A percentile compares a stretch with the other conserved stretches of the same genome.
Conservation (phyloP, 2,113 vertebrate species). For the Varanus komodoensis region DNA sequence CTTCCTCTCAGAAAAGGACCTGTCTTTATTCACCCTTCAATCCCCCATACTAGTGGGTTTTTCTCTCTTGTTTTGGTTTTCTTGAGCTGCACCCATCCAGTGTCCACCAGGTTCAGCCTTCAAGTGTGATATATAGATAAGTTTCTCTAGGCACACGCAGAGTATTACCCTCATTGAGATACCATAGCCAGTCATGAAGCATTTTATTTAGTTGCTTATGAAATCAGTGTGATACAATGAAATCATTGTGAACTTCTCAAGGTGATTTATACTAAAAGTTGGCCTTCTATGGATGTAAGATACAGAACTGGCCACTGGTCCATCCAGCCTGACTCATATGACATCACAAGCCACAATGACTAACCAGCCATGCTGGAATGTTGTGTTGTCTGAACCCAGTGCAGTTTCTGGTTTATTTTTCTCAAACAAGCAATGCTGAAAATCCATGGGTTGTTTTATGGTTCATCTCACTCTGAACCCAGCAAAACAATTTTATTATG, state of each 20-base stretch:
- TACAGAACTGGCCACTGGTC: neutral
- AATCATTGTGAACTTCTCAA: neutral
- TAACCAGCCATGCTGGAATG: too few relatives aligned
- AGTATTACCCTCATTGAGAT: neutral
- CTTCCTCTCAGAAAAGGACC: too few relatives aligned
- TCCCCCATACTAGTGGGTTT: neutral
- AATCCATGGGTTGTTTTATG: too few relatives aligned
- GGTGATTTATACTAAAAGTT: neutral
- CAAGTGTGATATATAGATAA: neutral
- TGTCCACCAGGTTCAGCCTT: neutral
- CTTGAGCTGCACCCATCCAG: neutral
- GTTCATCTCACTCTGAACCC: too few relatives aligned
- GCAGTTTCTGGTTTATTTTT: too few relatives aligned
- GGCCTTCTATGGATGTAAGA: neutral
- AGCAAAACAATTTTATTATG: too few relatives aligned
- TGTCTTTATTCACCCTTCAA: neutral
- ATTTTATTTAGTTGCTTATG: neutral
- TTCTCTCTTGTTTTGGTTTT: too few relatives aligned
- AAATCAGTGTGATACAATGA: neutral
- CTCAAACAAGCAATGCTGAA: too few relatives aligned
- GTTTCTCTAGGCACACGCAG: neutral
- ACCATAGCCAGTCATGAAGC: too few relatives aligned
- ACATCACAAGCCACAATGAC: too few relatives aligned
- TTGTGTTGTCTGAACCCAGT: too few relatives aligned
- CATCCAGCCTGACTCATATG: too few relatives aligned